phyloP scores from a whole-genome alignment of 1,140 invertebrate genomes.

The Microvelia longipes region DNA sequence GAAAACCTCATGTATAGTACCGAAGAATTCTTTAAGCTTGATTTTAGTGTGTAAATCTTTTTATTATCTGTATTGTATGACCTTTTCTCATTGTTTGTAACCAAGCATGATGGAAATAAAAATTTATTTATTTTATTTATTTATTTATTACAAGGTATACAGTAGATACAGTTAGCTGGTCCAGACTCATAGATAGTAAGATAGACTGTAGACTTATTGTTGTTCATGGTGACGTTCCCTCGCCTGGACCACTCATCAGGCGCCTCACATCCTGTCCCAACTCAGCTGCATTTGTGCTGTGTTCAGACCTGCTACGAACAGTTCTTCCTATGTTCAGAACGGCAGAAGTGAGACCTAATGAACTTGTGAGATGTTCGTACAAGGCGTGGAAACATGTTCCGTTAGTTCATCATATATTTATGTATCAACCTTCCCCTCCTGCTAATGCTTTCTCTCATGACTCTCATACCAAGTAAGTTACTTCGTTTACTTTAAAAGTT shows the following conservation, averaged over 20 bases:
- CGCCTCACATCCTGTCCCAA: slow-evolving; percentile 51
- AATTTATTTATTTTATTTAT: no score
- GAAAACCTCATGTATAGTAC: no score
- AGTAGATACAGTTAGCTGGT: slow-evolving; percentile 49
- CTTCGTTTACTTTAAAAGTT: neutral
- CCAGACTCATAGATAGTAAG: slow-evolving; percentile 51
- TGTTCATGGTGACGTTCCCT: slow-evolving; percentile 54
- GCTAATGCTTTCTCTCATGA: slow-evolving; percentile 58
- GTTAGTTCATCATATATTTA: slow-evolving; percentile 74
- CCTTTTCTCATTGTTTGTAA: no score
- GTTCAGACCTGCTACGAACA: slow-evolving; percentile 62
- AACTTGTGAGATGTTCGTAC: slow-evolving; percentile 66
- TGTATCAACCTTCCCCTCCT: slow-evolving; percentile 65
- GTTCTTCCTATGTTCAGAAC: slow-evolving; percentile 63
- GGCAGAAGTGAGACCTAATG: slow-evolving; percentile 63
- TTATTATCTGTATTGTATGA: no score
- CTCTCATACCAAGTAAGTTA: slow-evolving; percentile 15
- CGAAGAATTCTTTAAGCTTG: no score
- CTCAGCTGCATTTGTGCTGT: slow-evolving; percentile 62
- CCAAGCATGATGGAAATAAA: no score
- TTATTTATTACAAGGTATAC: no score
- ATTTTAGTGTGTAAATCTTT: no score
- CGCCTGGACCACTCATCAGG: slow-evolving; percentile 44
- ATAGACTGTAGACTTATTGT: slow-evolving; percentile 44
- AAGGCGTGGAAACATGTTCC: slow-evolving; percentile 64